Conservation (phyloP, 2,888 invertebrate genomes). For the Drosophila nr. perissopoda region DNA sequence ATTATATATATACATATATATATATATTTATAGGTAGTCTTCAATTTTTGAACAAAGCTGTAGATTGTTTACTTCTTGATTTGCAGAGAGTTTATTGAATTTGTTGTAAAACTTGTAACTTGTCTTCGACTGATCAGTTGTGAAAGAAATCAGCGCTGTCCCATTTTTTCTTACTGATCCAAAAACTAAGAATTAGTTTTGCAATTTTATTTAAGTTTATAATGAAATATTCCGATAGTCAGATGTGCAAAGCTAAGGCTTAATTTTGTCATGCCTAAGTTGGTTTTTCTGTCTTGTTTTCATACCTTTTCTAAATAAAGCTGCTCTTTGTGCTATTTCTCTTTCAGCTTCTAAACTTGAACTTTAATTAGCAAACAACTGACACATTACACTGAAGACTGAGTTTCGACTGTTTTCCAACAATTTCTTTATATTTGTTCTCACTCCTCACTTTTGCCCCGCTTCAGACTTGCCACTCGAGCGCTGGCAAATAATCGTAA, state of each 20-base stretch:
- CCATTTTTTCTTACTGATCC: background rate
- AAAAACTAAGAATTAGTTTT: rapidly evolving
- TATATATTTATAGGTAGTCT: background rate
- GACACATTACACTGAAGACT: background rate
- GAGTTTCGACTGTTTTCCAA: conserved; percentile 4
- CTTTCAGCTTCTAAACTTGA: background rate
- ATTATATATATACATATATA: background rate
- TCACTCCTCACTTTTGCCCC: background rate
- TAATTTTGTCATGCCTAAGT: background rate
- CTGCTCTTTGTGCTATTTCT: conserved; percentile 2
- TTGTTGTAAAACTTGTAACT: background rate
- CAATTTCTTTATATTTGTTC: conserved; percentile 1
- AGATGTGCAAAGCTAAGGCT: background rate
- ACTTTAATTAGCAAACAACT: conserved; percentile 13
- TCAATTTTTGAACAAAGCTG: background rate
- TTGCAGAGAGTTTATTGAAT: background rate
- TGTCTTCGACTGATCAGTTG: background rate
- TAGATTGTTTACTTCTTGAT: background rate
- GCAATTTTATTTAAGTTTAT: background rate
- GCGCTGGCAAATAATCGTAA: conserved; percentile 22
- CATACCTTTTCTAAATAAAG: background rate
- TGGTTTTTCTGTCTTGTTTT: background rate
- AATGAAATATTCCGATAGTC: too few relatives aligned
- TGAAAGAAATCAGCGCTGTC: background rate
- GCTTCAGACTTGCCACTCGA: conserved; percentile 1